Percentiles rank a stretch among this genome's conserved stretches.
Conservation (phyloP, 2,113 vertebrate species). For the Petromus typicus region DNA sequence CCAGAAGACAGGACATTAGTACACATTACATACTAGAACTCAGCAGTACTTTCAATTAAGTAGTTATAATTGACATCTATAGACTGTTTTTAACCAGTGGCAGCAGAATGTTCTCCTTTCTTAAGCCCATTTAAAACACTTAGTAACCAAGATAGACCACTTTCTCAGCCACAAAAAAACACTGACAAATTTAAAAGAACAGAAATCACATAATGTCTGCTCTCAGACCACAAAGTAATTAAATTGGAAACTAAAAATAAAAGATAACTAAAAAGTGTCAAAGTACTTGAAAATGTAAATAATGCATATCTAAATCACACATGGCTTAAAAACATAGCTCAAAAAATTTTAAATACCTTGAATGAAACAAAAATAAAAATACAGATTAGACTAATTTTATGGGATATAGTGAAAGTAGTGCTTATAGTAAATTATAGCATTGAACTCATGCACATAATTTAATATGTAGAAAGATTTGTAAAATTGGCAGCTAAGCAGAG, state of each 20-base stretch:
- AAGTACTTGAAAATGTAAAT: background rate
- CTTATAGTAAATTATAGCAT: too few relatives aligned
- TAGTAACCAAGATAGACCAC: background rate
- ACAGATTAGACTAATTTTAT: background rate
- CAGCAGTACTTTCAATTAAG: background rate
- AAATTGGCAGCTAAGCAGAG: background rate
- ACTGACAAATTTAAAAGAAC: background rate
- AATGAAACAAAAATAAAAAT: background rate
- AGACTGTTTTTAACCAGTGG: background rate
- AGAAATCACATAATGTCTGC: too few relatives aligned
- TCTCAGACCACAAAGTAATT: background rate
- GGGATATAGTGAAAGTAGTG: background rate
- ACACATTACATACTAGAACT: background rate
- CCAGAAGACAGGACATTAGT: background rate
- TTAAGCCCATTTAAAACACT: background rate
- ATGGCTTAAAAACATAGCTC: background rate
- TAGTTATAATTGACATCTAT: background rate
- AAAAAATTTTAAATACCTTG: slow-evolving; percentile 7
- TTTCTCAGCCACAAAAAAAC: background rate
- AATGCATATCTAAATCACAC: background rate
- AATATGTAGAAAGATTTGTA: background rate
- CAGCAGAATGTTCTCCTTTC: background rate
- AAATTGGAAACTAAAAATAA: background rate
- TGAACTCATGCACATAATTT: background rate
- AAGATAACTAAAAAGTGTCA: background rate